A percentile compares a stretch with the other conserved stretches of the same genome.
Conservation (phyloP, 1,140 invertebrate genomes). For the Magallana gigas region DNA sequence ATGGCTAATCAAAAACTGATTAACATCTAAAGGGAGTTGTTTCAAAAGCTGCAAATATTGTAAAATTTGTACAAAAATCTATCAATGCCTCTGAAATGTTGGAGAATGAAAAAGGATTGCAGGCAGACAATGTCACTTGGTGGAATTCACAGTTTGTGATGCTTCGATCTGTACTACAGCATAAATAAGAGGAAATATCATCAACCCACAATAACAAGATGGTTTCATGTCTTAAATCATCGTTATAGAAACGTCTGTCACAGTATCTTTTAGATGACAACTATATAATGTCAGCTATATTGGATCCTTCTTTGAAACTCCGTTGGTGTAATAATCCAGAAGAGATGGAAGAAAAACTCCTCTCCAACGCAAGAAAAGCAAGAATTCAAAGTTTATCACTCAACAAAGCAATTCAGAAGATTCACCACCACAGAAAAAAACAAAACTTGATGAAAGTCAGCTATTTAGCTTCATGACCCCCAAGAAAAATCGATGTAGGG, state of each 20-base stretch:
- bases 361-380: neutral
- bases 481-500: neutral
- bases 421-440: neutral
- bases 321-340: neutral
- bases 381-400: neutral
- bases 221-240: neutral
- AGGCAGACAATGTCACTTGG: slow-evolving; percentile 51
- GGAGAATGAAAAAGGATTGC: slow-evolving; percentile 52
- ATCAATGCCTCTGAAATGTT: slow-evolving; percentile 49
- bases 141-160: slow-evolving; percentile 53
- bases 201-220: neutral
- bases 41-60: slow-evolving; percentile 43
- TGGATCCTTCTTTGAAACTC: neutral
- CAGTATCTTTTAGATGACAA: neutral
- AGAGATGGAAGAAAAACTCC: neutral
- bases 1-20: slow-evolving; percentile 27
- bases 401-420: neutral
- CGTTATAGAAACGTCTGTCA: neutral
- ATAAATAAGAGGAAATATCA: neutral
- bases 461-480: neutral
- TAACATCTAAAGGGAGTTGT: slow-evolving; percentile 44
- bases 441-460: neutral
- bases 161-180: slow-evolving; percentile 33
- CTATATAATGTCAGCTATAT: neutral
- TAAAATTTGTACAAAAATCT: slow-evolving; percentile 52